Base-by-base conservation (phyloP, 2,888 invertebrate genomes). In the Philonicus albiceps region DNA sequence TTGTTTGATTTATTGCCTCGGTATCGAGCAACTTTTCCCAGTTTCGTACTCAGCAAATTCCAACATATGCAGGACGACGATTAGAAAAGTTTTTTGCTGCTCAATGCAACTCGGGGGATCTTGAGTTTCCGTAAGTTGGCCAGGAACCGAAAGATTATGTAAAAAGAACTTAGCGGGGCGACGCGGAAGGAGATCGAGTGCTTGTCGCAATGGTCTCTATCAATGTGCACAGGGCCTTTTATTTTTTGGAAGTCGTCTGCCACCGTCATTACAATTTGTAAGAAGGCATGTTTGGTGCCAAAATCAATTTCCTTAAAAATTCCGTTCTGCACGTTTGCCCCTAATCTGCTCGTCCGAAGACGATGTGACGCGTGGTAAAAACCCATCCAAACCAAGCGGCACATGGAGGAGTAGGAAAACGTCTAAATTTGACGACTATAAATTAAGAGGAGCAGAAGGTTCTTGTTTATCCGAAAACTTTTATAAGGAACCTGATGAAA, bases 401-500 rank as follows among this genome's bases (percentile, higher is more conserved):
- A 30, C 13, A 78, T n/a, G 49, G 31, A 78, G 78, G 78, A 78
- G 78, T 78, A n/a, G 78, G 78, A 78, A 53, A 78, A 78, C 31
- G 43, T 78, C 49, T 78, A 78, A 78, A 78, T 78, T 78, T 78
- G 78, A 78, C 78, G 78, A 78, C 78, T 78, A 78, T 78, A 78
- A 78, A 49, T 78, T 78, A 78, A 81, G 55, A 43, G 31, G 13
- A 43, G 81, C 55, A 43, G 64, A 55, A 34, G 64, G 81, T 64
- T 81, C 55, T 64, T 64, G 64, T 81, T 81, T 81, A 81, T 81
- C 64, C 37, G 53, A 81, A 81, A 81, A 83, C 40, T 83, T 83
- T 64, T 83, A 83, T 83, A 83, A 83, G 72, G 72, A 83, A 55
- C 22, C 83, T 83, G 83, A 83, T 83, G 83, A 72, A 83, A 37